Evolutionary conservation across 2,888 invertebrate species (phyloP).

Genomic region (Xestoiulus laeticollis): DNA sequence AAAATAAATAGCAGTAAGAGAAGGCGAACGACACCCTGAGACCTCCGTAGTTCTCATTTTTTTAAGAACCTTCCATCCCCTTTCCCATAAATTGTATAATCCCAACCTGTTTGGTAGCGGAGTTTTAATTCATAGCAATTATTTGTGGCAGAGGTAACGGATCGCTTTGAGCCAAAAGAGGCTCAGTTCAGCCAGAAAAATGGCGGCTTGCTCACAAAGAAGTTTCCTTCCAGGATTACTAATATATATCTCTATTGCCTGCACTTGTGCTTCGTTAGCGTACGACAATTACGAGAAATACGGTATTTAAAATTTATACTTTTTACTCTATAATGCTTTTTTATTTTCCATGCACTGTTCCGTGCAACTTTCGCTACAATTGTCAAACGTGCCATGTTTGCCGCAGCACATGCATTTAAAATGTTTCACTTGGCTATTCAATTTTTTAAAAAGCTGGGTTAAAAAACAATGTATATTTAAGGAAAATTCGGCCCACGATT

Average conservation of each 20-base stretch:
- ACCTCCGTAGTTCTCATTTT: background rate
- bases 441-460: background rate
- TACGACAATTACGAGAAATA: conserved; percentile 23
- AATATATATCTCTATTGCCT: background rate
- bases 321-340: background rate
- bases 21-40: background rate
- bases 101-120: conserved; percentile 26
- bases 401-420: background rate
- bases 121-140: background rate
- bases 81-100: background rate
- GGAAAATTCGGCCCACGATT: too few relatives aligned
- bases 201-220: conserved; percentile 31
- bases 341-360: background rate
- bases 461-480: too few relatives aligned
- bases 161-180: background rate
- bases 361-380: background rate
- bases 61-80: background rate
- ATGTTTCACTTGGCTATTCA: too few relatives aligned
- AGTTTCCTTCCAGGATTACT: background rate
- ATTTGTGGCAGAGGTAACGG: background rate
- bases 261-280: background rate
- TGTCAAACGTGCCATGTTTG: background rate
- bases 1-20: too few relatives aligned
- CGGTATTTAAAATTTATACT: background rate
- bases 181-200: background rate